These are phyloP conservation scores for Heloderma charlesbogerti DNA, from an alignment of 2,113 vertebrate species.

Conservation along the genomic window DNA sequence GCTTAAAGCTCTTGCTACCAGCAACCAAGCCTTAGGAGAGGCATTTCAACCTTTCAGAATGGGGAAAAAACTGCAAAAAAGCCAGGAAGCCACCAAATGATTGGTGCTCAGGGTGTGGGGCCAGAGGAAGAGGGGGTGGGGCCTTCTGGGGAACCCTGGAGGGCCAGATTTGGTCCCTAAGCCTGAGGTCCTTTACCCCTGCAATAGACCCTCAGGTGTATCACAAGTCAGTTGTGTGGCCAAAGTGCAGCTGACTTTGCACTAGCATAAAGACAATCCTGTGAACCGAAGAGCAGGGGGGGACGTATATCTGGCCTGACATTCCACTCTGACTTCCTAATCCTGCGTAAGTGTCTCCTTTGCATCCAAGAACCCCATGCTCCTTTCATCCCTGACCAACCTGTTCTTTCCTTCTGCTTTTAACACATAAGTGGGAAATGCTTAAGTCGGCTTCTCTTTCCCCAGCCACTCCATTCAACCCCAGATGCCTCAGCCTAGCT, in stretches of 20 bases:
- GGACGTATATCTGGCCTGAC: background rate
- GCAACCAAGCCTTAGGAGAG: no score
- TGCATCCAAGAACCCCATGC: no score
- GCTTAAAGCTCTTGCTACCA: no score
- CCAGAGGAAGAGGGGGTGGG: no score
- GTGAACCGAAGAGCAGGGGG: background rate
- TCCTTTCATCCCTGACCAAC: background rate
- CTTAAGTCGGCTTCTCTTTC: background rate
- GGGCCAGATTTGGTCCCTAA: no score
- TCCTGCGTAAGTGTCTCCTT: background rate
- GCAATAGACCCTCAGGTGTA: no score
- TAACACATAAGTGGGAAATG: background rate
- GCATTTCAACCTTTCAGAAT: no score
- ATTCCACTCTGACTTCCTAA: background rate
- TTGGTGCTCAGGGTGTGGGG: no score
- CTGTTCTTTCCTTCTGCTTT: background rate
- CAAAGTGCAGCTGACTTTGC: background rate
- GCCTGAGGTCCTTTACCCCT: no score
- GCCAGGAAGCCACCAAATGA: no score
- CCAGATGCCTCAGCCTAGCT: background rate
- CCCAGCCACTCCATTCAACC: background rate
- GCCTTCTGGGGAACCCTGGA: no score
- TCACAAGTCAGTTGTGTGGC: background rate
- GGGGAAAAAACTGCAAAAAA: no score
- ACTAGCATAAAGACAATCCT: background rate